Conservation (phyloP, 2,113 vertebrate species). For the Stercorarius parasiticus region DNA sequence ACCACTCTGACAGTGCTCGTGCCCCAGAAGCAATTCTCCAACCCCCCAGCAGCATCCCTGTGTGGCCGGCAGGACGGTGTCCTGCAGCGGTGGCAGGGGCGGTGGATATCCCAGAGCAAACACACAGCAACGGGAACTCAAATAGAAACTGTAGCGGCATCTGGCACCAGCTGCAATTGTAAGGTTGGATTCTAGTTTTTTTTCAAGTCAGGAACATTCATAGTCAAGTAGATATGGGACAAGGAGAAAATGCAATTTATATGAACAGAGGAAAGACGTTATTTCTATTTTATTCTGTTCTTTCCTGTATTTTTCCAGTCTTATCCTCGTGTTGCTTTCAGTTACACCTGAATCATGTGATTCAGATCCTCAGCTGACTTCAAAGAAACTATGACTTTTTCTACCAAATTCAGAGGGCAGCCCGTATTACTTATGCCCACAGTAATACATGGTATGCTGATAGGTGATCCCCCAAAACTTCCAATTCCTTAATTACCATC, state of each 20-base stretch:
- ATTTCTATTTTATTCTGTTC: neutral
- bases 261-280: neutral
- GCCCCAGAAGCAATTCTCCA: neutral
- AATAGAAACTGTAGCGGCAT: fast-evolving
- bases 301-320: neutral
- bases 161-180: neutral
- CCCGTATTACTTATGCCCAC: neutral
- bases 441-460: neutral
- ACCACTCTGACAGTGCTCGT: fast-evolving
- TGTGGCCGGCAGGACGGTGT: fast-evolving
- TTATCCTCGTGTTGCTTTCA: neutral
- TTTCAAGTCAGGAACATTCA: neutral
- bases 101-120: neutral
- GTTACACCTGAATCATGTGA: neutral
- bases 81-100: fast-evolving
- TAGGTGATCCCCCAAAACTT: neutral
- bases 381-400: neutral
- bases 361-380: neutral
- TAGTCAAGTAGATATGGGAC: neutral
- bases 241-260: neutral
- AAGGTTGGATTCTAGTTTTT: neutral
- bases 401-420: neutral
- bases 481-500: neutral
- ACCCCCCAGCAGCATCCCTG: neutral
- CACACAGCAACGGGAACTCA: neutral